Percentiles rank a stretch among this genome's conserved stretches.
Conservation (phyloP, 2,113 vertebrate species). For the Edolisoma coerulescens region DNA sequence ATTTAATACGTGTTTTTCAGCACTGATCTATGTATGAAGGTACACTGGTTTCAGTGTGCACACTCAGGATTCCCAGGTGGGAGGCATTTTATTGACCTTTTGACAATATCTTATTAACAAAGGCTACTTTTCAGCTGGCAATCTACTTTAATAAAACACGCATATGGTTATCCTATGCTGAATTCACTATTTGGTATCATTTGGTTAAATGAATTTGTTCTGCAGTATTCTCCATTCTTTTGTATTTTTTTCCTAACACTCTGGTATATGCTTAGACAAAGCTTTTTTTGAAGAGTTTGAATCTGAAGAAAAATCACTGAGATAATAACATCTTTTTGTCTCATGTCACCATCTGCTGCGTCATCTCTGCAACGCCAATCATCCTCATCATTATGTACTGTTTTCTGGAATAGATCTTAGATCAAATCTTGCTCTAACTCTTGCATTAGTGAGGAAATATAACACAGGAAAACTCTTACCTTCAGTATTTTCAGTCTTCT, state of each 20-base stretch:
- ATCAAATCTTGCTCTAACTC: background rate
- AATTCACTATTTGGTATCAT: background rate
- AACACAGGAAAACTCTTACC: background rate
- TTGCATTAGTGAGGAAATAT: background rate
- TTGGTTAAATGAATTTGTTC: background rate
- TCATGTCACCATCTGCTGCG: background rate
- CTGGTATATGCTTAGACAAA: background rate
- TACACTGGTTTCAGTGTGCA: background rate
- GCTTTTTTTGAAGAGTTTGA: background rate
- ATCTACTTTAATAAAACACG: background rate
- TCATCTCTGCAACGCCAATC: background rate
- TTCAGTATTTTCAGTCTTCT: background rate
- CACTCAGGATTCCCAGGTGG: background rate
- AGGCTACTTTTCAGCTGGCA: background rate
- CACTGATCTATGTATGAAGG: background rate
- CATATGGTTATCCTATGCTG: background rate
- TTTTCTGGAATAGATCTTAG: background rate
- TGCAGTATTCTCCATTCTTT: background rate
- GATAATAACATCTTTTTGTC: slow-evolving; percentile 7
- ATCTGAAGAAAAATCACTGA: background rate
- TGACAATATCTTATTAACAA: background rate
- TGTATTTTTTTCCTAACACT: background rate
- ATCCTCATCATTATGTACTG: background rate
- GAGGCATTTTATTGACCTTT: background rate
- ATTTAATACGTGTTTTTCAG: background rate